A percentile compares a stretch with the other conserved stretches of the same genome.
These are phyloP conservation scores for Heterocephalus glaber DNA, from an alignment of 2,113 vertebrate genomes.

Conservation along the genomic window DNA sequence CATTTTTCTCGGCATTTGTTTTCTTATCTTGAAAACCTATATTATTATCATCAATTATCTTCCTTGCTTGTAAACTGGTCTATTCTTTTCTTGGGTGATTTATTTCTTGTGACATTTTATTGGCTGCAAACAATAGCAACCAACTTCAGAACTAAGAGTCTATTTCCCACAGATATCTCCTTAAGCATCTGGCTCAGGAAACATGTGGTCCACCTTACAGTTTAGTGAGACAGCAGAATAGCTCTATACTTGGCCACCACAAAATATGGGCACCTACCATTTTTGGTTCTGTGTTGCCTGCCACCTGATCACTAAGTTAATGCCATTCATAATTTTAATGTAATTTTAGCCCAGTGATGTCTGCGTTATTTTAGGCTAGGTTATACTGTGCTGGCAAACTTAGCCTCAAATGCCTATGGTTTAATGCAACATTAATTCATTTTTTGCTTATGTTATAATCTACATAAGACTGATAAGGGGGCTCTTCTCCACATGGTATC, in stretches of 20 bases:
- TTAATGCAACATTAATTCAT: neutral
- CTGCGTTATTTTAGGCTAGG: neutral
- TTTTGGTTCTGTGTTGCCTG: neutral
- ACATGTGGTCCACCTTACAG: neutral
- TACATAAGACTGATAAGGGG: rapidly evolving
- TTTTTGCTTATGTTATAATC: neutral
- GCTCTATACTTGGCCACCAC: neutral
- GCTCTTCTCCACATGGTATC: neutral
- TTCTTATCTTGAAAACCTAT: neutral
- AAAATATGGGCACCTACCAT: neutral
- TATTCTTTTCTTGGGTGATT: neutral
- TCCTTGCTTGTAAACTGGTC: neutral
- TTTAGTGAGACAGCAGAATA: neutral
- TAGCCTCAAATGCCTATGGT: neutral
- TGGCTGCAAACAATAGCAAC: neutral
- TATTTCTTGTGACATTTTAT: neutral
- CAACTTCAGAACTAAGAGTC: neutral
- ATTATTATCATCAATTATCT: neutral
- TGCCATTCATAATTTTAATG: too few relatives aligned
- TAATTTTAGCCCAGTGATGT: neutral
- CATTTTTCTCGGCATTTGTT: neutral
- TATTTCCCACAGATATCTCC: neutral
- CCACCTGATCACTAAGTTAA: too few relatives aligned
- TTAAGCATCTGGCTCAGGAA: neutral
- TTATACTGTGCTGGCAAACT: neutral